Base-by-base conservation (phyloP, 2,797 vertebrate genomes). In the Eupleurogrammus muticus region DNA sequence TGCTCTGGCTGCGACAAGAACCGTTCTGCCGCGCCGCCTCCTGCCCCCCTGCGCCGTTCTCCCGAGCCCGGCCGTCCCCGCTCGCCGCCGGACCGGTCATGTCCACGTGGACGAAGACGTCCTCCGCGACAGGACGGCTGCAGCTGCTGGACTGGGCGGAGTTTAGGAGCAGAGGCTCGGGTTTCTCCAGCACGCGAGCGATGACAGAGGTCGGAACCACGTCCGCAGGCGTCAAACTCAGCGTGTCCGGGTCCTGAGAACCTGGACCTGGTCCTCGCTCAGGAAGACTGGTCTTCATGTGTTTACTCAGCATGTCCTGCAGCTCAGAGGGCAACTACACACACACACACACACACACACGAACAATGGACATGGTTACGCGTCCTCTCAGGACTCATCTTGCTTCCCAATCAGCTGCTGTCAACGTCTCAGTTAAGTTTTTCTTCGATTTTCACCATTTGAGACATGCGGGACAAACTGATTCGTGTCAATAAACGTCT, bases 301-400 rank as follows among this genome's bases (percentile, higher is more conserved):
- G 98, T 72, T 98, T 98, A 84, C 94, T 96, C 80, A 99, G 95
- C 97, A 99, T 98, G 79, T 98, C 97, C 94, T 99, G 97, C 6
- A 99, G 94, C 88, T 98, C 97, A n/a, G 92, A 97, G 13, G 98
- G 98, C 77, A 99, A 92, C 97, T 98, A 86, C 17, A 79, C 10
- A 81, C 13, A 71, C 8, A 62, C 40, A 74, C 36, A 69, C 20
- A 77, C 28, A 36, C 8, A 54, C 0, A 69, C 5, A 65, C 16
- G 42, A 2, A 44, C 5, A 36, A n/a, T n/a, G n/a, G n/a, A n/a
- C n/a, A n/a, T n/a, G n/a, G n/a, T n/a, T n/a, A n/a, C n/a, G n/a
- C n/a, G n/a, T n/a, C n/a, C n/a, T 13, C 36, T 38, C 36, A 38
- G 36, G 36, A 12, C n/a, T 38, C 36, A 12, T 13, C 36, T 12